phyloP scores from a whole-genome alignment of 2,113 vertebrate species.

The Vombatus ursinus region DNA sequence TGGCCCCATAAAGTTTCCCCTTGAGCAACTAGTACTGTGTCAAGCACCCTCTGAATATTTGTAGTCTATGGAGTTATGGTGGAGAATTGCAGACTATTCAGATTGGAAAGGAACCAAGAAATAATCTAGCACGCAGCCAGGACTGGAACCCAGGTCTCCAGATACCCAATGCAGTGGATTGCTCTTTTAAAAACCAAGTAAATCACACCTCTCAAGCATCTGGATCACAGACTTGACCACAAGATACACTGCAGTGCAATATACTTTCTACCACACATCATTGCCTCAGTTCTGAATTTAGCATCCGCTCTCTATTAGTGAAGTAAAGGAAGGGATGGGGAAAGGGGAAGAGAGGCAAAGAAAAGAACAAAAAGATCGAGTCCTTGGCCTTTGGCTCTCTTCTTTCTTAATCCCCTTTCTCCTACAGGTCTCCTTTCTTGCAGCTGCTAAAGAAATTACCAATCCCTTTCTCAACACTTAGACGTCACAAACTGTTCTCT shows the following conservation, averaged over 20 bases:
- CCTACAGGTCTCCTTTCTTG: constrained; percentile 18
- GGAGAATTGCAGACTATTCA: background rate
- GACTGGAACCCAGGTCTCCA: background rate
- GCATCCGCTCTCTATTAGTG: constrained; percentile 3
- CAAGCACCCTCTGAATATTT: background rate
- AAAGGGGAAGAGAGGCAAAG: background rate
- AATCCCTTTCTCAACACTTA: constrained; percentile 4
- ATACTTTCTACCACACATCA: background rate
- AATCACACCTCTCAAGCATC: background rate
- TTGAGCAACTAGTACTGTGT: background rate
- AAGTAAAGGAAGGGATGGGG: constrained; percentile 4
- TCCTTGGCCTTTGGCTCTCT: background rate
- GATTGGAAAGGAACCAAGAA: background rate
- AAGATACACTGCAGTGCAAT: background rate
- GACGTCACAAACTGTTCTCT: constrained; percentile 20
- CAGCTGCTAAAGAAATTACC: constrained; percentile 25
- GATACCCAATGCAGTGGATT: background rate
- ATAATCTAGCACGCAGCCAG: background rate
- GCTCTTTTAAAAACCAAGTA: background rate
- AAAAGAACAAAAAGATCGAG: background rate
- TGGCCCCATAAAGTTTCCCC: constrained; percentile 9
- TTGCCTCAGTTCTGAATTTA: background rate
- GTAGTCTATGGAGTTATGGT: background rate
- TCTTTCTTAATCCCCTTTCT: background rate
- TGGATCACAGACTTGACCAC: background rate